phyloP scores from a whole-genome alignment of 1,140 invertebrate genomes.

The Drosophila orosa region DNA sequence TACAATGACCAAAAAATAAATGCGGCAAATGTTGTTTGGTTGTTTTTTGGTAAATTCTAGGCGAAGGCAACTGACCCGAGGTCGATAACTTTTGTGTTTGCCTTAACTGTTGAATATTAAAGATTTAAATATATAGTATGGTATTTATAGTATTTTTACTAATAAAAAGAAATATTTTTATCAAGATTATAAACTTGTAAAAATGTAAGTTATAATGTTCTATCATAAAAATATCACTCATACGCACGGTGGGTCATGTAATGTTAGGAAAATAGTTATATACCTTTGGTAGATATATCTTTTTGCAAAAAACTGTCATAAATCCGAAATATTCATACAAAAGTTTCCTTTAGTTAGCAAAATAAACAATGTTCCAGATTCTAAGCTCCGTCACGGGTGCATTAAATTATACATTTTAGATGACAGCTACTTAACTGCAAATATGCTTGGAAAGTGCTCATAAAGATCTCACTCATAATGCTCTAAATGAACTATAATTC shows the following conservation, averaged over 20 bases:
- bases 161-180: too few relatives aligned
- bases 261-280: background rate
- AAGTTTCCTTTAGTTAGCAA: background rate
- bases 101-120: background rate
- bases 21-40: conserved; percentile 9
- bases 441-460: conserved; percentile 25
- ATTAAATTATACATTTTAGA: conserved; percentile 22
- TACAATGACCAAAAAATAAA: conserved; percentile 45
- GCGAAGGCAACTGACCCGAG: conserved; percentile 8
- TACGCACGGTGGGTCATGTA: background rate
- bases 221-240: background rate
- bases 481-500: conserved; percentile 50
- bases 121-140: background rate
- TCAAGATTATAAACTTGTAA: too few relatives aligned
- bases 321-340: background rate
- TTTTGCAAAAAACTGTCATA: too few relatives aligned
- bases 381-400: conserved; percentile 3
- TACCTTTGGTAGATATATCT: background rate
- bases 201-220: background rate
- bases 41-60: background rate
- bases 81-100: conserved; percentile 12
- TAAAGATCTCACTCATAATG: conserved; percentile 44
- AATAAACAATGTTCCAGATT: background rate
- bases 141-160: too few relatives aligned
- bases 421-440: conserved; percentile 18